phyloP scores from a whole-genome alignment of 2,797 vertebrate species.

The Mormyrops attenuatus region DNA sequence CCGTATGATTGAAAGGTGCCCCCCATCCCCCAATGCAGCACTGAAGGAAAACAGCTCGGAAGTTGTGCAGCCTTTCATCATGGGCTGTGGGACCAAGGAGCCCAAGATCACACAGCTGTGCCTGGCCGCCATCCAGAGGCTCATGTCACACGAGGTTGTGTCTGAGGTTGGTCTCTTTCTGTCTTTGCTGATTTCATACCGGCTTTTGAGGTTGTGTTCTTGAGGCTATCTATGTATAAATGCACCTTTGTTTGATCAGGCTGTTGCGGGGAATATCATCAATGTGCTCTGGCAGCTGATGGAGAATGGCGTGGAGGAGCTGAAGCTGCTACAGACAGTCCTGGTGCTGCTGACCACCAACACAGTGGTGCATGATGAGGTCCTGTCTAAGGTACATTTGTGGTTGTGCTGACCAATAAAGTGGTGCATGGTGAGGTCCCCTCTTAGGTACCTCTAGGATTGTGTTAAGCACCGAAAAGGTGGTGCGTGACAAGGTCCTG shows the following conservation, averaged over 20 bases:
- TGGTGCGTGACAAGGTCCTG: slow-evolving; percentile 82
- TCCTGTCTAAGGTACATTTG: slow-evolving; percentile 66
- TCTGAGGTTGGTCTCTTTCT: slow-evolving; percentile 75
- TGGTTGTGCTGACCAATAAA: slow-evolving; percentile 93
- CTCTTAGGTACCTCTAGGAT: slow-evolving; percentile 71
- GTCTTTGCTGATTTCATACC: not conserved
- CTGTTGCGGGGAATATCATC: slow-evolving; percentile 94
- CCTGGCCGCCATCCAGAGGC: slow-evolving; percentile 93
- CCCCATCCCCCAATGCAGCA: slow-evolving; percentile 58
- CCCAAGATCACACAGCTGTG: slow-evolving; percentile 97
- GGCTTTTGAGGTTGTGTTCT: too few relatives aligned
- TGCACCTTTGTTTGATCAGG: slow-evolving; percentile 52
- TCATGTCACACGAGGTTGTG: slow-evolving; percentile 98
- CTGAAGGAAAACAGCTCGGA: slow-evolving; percentile 97
- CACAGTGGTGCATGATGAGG: slow-evolving; percentile 89
- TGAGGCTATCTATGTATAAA: too few relatives aligned
- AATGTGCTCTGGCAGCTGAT: slow-evolving; percentile 99
- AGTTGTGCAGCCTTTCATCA: slow-evolving; percentile 95
- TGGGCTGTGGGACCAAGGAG: slow-evolving; percentile 99
- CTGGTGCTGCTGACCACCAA: slow-evolving; percentile 95
- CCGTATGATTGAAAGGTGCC: too few relatives aligned
- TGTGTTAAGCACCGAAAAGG: slow-evolving; percentile 92
- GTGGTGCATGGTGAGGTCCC: slow-evolving; percentile 84
- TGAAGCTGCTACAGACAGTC: slow-evolving; percentile 93
- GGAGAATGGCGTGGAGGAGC: slow-evolving; percentile 96